Evolutionary conservation across 2,113 vertebrate genomes (phyloP).

Genomic region (Neogale vison): DNA sequence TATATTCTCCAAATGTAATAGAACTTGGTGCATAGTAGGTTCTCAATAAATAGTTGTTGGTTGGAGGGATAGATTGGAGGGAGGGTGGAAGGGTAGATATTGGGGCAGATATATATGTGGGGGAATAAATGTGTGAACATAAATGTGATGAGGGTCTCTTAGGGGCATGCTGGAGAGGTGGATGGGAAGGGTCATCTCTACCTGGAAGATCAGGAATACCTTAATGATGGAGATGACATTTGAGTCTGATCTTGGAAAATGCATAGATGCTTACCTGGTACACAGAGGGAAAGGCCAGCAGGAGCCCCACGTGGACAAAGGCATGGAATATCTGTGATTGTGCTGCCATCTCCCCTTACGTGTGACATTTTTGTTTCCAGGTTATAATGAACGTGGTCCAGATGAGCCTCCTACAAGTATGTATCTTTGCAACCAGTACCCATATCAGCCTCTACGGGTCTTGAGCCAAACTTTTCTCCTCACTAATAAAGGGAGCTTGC

Average conservation of each 20-base stretch:
- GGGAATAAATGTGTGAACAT: background rate
- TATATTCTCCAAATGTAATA: background rate
- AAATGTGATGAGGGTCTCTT: background rate
- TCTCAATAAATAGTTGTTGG: background rate
- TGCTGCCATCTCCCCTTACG: background rate
- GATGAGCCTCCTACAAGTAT: slow-evolving; percentile 69
- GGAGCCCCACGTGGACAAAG: background rate
- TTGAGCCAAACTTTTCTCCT: background rate
- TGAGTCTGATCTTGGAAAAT: background rate
- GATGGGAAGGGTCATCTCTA: background rate
- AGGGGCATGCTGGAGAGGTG: background rate
- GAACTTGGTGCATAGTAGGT: background rate
- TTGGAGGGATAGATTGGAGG: background rate
- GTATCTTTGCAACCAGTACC: slow-evolving; percentile 56
- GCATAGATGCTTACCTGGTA: background rate
- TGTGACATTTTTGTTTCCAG: slow-evolving; percentile 70
- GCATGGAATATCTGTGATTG: background rate
- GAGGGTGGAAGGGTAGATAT: background rate
- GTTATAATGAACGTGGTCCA: slow-evolving; percentile 76
- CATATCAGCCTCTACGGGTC: background rate
- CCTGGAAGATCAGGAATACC: background rate
- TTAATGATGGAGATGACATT: background rate
- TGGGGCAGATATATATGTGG: too few relatives aligned
- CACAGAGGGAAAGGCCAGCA: background rate
- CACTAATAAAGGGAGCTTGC: background rate